These are phyloP conservation scores for Syrista parreyssii DNA, from an alignment of 2,888 invertebrate genomes.

Conservation along the genomic window DNA sequence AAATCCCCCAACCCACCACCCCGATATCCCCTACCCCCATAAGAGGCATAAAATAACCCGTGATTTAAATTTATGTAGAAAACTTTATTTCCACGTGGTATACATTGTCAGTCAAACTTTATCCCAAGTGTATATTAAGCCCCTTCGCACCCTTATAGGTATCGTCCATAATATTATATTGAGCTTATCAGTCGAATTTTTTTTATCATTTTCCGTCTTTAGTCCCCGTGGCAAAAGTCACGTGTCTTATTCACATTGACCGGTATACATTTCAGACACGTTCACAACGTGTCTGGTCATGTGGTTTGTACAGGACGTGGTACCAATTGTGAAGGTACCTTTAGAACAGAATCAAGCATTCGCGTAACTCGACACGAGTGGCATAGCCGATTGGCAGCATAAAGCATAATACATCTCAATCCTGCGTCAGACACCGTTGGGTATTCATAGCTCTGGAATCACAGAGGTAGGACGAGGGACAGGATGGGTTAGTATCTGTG, in stretches of 20 bases:
- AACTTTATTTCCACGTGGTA: not conserved
- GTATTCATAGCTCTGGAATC: conserved; percentile 15
- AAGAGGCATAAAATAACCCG: not conserved
- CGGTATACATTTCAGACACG: not conserved
- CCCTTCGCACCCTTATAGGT: not conserved
- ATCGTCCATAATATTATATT: not conserved
- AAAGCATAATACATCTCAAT: conserved; percentile 12
- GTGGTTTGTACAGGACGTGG: not conserved
- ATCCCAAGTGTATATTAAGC: not conserved
- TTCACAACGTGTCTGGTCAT: not conserved
- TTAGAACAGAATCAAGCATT: not conserved
- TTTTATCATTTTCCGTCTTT: not conserved
- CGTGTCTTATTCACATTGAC: not conserved
- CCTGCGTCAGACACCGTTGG: conserved; percentile 9
- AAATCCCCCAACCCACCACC: not conserved
- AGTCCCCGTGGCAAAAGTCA: not conserved
- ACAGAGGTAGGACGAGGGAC: not conserved
- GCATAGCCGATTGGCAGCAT: not conserved
- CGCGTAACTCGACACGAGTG: not conserved
- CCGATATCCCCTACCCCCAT: not conserved
- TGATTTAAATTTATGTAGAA: not conserved
- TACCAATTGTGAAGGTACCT: not conserved
- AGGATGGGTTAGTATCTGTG: not conserved
- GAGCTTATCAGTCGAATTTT: not conserved
- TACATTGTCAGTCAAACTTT: not conserved